Percentiles rank a stretch among this genome's conserved stretches.
Evolutionary conservation across 2,797 vertebrate genomes (phyloP).

Genomic region (Gadopsis bispinosus): DNA sequence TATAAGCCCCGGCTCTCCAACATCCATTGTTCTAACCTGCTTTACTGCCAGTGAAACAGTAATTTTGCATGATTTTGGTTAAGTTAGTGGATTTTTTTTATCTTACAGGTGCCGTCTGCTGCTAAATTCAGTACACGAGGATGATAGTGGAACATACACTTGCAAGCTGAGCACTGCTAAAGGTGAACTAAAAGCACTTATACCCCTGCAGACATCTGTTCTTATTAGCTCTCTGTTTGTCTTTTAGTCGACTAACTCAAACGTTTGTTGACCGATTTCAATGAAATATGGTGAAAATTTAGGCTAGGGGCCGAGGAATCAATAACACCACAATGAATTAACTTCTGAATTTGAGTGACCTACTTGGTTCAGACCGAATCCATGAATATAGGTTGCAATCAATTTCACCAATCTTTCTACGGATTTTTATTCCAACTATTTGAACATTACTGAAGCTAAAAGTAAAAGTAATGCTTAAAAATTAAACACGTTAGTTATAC

Average conservation of each 20-base stretch:
- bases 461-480: background rate
- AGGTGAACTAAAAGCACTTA: slow-evolving; percentile 80
- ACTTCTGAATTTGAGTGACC: background rate
- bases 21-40: background rate
- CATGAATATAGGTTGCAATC: background rate
- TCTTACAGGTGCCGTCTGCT: slow-evolving; percentile 87
- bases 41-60: background rate
- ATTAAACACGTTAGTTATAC: background rate
- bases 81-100: background rate
- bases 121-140: slow-evolving; percentile 95
- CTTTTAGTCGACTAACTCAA: background rate
- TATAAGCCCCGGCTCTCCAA: background rate
- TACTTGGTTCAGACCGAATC: background rate
- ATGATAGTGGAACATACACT: slow-evolving; percentile 93
- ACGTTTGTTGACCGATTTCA: background rate
- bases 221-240: background rate
- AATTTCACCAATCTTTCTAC: background rate
- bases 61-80: background rate
- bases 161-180: slow-evolving; percentile 97
- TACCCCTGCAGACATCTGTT: background rate
- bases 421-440: background rate
- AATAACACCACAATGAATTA: background rate
- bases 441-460: background rate
- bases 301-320: background rate
- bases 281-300: background rate